These are phyloP conservation scores for Temnothorax ravouxi DNA, from an alignment of 2,888 invertebrate species.

Conservation along the genomic window DNA sequence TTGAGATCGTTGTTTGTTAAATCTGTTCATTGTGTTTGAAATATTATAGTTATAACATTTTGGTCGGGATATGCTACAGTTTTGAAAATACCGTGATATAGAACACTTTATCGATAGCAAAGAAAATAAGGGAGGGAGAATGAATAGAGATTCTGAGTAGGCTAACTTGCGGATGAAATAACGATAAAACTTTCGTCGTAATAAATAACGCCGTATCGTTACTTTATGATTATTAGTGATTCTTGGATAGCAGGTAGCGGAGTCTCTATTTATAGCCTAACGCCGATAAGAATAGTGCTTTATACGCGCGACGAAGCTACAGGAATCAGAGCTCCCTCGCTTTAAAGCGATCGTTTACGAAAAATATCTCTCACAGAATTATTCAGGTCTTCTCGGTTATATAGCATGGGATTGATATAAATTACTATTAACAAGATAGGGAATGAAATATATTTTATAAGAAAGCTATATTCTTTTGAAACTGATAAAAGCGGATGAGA, in stretches of 20 bases:
- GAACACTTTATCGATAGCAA: background rate
- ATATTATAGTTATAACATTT: constrained; percentile 18
- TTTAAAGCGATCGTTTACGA: constrained; percentile 2
- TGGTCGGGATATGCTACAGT: no score
- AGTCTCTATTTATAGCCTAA: constrained; percentile 14
- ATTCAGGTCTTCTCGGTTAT: background rate
- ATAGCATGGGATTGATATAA: constrained; percentile 6
- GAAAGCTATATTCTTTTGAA: background rate
- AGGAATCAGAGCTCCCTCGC: background rate
- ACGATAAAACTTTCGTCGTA: constrained; percentile 26
- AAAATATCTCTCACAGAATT: constrained; percentile 11
- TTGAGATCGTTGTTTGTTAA: background rate
- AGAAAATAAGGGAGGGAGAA: background rate
- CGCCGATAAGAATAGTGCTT: constrained; percentile 23
- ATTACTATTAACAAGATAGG: background rate
- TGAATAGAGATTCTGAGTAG: constrained; percentile 13
- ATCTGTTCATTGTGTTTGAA: background rate
- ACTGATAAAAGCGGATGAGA: background rate
- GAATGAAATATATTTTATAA: background rate
- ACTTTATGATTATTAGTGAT: constrained; percentile 43
- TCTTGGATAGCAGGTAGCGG: background rate
- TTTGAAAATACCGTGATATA: background rate
- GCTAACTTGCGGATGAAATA: constrained; percentile 16
- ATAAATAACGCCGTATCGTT: constrained; percentile 57
- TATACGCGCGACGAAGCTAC: background rate